Evolutionary conservation across 2,797 vertebrate genomes (phyloP).

Genomic region (Cetoscarus ocellatus): DNA sequence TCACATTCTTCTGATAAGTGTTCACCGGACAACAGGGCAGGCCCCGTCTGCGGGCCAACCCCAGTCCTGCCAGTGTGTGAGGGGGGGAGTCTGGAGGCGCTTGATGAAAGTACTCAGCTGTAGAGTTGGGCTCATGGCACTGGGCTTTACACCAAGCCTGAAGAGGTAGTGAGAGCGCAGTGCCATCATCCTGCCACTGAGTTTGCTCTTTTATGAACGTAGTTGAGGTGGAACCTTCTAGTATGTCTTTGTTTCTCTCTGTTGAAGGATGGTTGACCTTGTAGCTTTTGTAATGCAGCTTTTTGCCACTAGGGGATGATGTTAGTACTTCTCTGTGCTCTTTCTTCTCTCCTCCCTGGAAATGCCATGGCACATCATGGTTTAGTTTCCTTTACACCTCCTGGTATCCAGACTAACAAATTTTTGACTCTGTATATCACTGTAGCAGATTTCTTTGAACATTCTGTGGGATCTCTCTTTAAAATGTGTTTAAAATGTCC

Average conservation of each 20-base stretch:
- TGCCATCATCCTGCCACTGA: constrained; percentile 84
- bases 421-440: constrained; percentile 74
- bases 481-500: constrained; percentile 28
- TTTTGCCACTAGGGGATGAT: constrained; percentile 76
- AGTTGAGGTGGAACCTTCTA: constrained; percentile 79
- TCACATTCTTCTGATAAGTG: constrained; percentile 43
- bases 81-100: constrained; percentile 82
- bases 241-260: constrained; percentile 69
- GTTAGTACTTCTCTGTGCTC: constrained; percentile 82
- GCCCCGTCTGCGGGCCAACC: constrained; percentile 40
- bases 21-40: constrained; percentile 70
- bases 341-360: constrained; percentile 78
- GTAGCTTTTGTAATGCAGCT: constrained; percentile 75
- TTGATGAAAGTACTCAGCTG: constrained; percentile 89
- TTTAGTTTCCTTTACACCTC: constrained; percentile 65
- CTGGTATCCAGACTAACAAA: constrained; percentile 77
- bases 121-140: constrained; percentile 86
- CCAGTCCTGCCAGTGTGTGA: constrained; percentile 85
- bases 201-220: constrained; percentile 83
- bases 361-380: constrained; percentile 66
- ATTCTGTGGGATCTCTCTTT: constrained; percentile 51
- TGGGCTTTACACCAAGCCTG: constrained; percentile 73
- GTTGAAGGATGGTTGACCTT: constrained; percentile 70
- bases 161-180: constrained; percentile 72
- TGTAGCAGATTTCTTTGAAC: constrained; percentile 67